Base-by-base conservation (phyloP, 2,797 vertebrate genomes). In the Oreonectes daqikongensis region DNA sequence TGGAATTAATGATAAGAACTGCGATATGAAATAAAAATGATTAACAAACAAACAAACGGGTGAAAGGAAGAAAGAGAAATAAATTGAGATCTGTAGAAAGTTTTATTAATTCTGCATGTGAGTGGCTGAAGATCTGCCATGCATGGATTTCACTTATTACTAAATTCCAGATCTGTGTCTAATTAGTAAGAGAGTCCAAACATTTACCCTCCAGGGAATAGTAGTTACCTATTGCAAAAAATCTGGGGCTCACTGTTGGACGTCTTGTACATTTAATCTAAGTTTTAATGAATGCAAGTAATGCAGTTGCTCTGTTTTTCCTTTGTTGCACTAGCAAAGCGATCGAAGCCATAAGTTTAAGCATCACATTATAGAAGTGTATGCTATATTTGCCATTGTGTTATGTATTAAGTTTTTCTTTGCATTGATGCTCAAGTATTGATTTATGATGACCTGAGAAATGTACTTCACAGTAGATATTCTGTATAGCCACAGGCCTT, bases 111-210 rank as follows among this genome's bases (percentile, higher is more conserved):
- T 66, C 28, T 53, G 17, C n/a, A 61, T 50, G 9, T 75, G 28
- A 63, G 64, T 75, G 66, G 79, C 65, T 50, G 32, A 70, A 73
- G 55, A 38, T 68, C 63, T 68, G 71, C 75, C 77, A 80, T 61
- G 65, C 52, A 74, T 70, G 55, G 78, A 80, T 86, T 84, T 84
- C 50, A 85, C 75, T 79, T 85, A 74, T 81, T 82, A 82, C 88
- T 85, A 83, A 66, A 82, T 72, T 75, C 35, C 75, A 59, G 55
- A 82, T 84, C 68, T 46, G 55, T 50, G 17, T 72, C 75, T 80
- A 85, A 86, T 88, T 79, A 86, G 48, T 67, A 53, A 70, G 61
- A 35, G 52, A 63, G 53, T 70, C 67, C 26, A 60, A 61, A 18
- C 57, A 32, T 40, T 30, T 44, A 15, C 35, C 67, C 32, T 71